Base-by-base conservation (phyloP, 2,888 invertebrate species). In the Coenonympha arcania region DNA sequence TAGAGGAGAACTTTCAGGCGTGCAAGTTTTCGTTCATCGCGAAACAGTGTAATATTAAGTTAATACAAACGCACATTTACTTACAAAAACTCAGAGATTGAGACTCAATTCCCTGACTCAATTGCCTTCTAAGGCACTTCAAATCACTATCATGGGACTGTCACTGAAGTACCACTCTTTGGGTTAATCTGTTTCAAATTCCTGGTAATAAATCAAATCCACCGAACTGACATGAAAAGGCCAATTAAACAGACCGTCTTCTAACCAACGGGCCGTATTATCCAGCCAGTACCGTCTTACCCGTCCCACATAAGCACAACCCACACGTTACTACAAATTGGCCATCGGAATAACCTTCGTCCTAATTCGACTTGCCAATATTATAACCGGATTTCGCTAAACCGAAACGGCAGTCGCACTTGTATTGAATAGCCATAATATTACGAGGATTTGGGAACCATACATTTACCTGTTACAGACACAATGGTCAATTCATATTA, bases 291-390 rank as follows among this genome's bases (percentile, higher is more conserved):
- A 2, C 1, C 1, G 4, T 15, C 18, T 6, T n/a, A 19, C 20
- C 36, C 36, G 20, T 11, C 20, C 11, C 20, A 36, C 20, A 15
- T 36, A 9, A n/a, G n/a, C n/a, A n/a, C n/a, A n/a, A 20, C 19
- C 28, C 43, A 24, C 34, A 18, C 26, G 22, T 34, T 6, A 33
- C 42, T 50, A 50, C 46, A 26, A 41, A 46, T 50, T 49, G 46
- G 42, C 34, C 43, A 39, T 33, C 37, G 39, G 45, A 49, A 50
- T 42, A 47, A 34, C 46, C 36, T 16, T 24, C 22, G 37, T n/a
- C 26, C 49, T 53, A 50, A 50, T 49, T 50, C 44, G 36, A 31
- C 30, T 49, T 40, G 41, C 31, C 46, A 28, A 26, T 41, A 28
- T 41, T 41, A 26, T 37, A 20, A 37, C 20, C 19, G 22, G 37